These are phyloP conservation scores for Cantharis flavilabris DNA, from an alignment of 2,888 invertebrate genomes.

Conservation along the genomic window DNA sequence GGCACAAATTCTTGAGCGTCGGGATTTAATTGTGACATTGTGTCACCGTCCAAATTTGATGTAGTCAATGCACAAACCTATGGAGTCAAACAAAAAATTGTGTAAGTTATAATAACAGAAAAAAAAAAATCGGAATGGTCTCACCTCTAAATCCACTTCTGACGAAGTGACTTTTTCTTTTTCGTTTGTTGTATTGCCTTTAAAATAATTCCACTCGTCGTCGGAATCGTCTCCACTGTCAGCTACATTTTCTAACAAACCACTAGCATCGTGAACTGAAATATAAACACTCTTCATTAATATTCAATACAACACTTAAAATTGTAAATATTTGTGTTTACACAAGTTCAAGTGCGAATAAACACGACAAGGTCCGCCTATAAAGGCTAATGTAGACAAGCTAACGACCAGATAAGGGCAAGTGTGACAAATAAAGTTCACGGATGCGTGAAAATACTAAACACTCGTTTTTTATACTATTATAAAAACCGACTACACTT, in stretches of 20 bases:
- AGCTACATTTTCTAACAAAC: slow-evolving; percentile 72
- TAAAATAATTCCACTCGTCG: slow-evolving; percentile 88
- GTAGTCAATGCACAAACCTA: slow-evolving; percentile 45
- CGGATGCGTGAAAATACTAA: neutral
- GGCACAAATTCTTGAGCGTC: slow-evolving; percentile 87
- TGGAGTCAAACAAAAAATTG: neutral
- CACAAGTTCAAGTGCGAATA: neutral
- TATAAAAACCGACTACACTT: neutral
- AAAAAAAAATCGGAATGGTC: neutral
- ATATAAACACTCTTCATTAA: slow-evolving; percentile 31
- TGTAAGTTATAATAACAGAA: neutral
- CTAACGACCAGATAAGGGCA: neutral
- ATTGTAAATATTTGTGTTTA: neutral
- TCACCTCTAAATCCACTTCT: slow-evolving; percentile 53
- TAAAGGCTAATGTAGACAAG: neutral
- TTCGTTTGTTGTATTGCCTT: slow-evolving; percentile 65
- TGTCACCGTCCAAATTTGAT: slow-evolving; percentile 60
- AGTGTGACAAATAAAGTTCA: neutral
- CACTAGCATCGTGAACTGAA: slow-evolving; percentile 57
- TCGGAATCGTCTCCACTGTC: slow-evolving; percentile 79
- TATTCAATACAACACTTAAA: neutral
- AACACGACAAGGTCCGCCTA: neutral
- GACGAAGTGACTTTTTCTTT: slow-evolving; percentile 61
- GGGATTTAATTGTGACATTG: slow-evolving; percentile 79
- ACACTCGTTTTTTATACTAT: neutral